Percentiles rank a stretch among this genome's conserved stretches.
Evolutionary conservation across 2,888 invertebrate genomes (phyloP).

Genomic region (Ophion slaviceki): DNA sequence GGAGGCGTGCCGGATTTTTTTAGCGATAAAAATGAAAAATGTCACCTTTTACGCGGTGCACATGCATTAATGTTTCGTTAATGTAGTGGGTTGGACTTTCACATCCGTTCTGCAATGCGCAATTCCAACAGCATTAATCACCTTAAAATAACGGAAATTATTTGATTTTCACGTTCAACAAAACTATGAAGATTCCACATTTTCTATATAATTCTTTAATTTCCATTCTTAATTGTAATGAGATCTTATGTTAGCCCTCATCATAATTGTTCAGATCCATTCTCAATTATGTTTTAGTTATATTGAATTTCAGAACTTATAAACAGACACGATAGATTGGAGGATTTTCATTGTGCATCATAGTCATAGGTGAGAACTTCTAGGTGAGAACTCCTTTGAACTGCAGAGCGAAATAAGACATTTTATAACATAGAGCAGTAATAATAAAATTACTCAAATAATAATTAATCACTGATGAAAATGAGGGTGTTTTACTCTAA

Average conservation of each 20-base stretch:
- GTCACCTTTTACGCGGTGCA: constrained; percentile 27
- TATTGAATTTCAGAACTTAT: no score
- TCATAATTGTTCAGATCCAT: no score
- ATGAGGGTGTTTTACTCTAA: neutral
- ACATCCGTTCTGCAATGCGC: constrained; percentile 23
- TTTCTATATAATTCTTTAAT: neutral
- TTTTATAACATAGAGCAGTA: no score
- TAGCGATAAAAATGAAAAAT: constrained; percentile 47
- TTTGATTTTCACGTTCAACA: neutral
- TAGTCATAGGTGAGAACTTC: no score
- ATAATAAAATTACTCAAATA: neutral
- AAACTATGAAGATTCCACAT: neutral
- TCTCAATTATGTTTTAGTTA: no score
- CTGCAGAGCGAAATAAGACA: no score
- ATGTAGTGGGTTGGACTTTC: constrained; percentile 1
- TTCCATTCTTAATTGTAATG: no score
- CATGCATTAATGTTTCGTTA: neutral
- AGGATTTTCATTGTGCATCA: no score
- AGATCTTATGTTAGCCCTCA: no score
- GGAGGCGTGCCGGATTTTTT: constrained; percentile 34
- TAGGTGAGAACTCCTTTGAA: no score
- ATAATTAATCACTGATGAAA: constrained; percentile 6
- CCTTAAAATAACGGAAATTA: constrained; percentile 17
- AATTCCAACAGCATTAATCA: constrained; percentile 1
- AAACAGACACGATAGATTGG: no score